Evolutionary conservation across 2,888 invertebrate genomes (phyloP).

Genomic region (Caenorhabditis sp.): DNA sequence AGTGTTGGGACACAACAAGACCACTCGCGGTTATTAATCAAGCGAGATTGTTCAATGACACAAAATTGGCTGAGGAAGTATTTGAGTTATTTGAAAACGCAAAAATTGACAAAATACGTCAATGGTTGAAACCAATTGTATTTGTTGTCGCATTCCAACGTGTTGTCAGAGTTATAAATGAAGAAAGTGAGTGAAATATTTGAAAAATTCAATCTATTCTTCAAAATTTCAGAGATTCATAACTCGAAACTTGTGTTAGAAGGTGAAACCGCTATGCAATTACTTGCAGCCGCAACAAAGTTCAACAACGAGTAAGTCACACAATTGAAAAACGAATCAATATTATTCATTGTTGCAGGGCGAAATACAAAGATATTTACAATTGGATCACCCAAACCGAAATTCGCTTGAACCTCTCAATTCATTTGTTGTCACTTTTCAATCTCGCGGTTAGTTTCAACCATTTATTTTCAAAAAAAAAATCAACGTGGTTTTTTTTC

Average conservation of each 20-base stretch:
- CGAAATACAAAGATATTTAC: constrained; percentile 11
- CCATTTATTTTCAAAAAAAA: too few relatives aligned
- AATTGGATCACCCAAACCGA: constrained; percentile 5
- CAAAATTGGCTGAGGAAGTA: constrained; percentile 89
- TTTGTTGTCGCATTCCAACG: constrained; percentile 24
- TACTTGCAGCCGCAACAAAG: constrained; percentile 12
- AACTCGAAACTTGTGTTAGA: constrained; percentile 8
- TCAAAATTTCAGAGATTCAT: background rate
- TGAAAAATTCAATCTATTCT: background rate
- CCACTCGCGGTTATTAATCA: constrained; percentile 89
- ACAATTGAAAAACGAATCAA: too few relatives aligned
- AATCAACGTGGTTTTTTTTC: background rate
- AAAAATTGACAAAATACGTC: constrained; percentile 19
- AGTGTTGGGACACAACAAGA: constrained; percentile 87
- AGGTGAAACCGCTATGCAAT: constrained; percentile 7
- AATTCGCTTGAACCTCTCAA: constrained; percentile 7
- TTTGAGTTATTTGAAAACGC: constrained; percentile 34
- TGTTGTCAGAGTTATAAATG: constrained; percentile 5
- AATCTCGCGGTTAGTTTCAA: constrained; percentile 17
- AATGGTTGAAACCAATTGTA: constrained; percentile 37
- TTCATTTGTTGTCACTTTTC: constrained; percentile 15
- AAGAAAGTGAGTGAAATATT: background rate
- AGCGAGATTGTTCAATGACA: constrained; percentile 92
- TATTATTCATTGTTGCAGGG: background rate
- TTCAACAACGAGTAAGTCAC: background rate